These are phyloP conservation scores for Polyodon spathula DNA, from an alignment of 2,113 vertebrate genomes.

Conservation along the genomic window DNA sequence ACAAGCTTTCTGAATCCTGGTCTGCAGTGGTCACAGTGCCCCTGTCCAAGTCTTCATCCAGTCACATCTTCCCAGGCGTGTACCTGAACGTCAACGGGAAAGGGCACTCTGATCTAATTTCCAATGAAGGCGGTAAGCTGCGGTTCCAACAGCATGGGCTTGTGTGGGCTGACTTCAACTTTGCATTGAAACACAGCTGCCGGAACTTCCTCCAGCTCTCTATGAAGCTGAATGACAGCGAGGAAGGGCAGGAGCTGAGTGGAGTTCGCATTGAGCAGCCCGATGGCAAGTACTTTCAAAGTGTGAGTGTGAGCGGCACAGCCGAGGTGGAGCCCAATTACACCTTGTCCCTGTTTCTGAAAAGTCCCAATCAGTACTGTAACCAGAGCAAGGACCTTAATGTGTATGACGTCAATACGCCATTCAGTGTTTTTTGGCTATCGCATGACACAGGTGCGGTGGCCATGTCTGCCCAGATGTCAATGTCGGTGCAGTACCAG, in stretches of 20 bases:
- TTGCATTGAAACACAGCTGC: slow-evolving; percentile 73
- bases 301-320: slow-evolving; percentile 57
- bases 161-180: slow-evolving; percentile 74
- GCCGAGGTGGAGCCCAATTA: slow-evolving; percentile 69
- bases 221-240: slow-evolving; percentile 62
- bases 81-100: slow-evolving; percentile 61
- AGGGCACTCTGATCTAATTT: slow-evolving; percentile 43
- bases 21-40: slow-evolving; percentile 45
- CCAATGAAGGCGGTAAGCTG: slow-evolving; percentile 43
- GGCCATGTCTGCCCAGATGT: slow-evolving; percentile 68
- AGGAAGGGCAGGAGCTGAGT: slow-evolving; percentile 62
- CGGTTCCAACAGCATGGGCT: slow-evolving; percentile 66
- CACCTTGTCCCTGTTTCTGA: slow-evolving; percentile 58
- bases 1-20: slow-evolving; percentile 61
- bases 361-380: slow-evolving; percentile 75
- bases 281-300: slow-evolving; percentile 68
- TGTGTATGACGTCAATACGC: slow-evolving; percentile 54
- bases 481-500: slow-evolving; percentile 66
- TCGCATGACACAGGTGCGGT: slow-evolving; percentile 75
- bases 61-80: slow-evolving; percentile 57
- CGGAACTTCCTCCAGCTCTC: slow-evolving; percentile 79
- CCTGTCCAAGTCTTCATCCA: slow-evolving; percentile 23
- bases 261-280: slow-evolving; percentile 69
- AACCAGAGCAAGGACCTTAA: slow-evolving; percentile 73
- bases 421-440: slow-evolving; percentile 76